Evolutionary conservation across 2,797 vertebrate species (phyloP), one percentile per base, ranked within the genome.

Genomic region (Myotis pilosus): DNA sequence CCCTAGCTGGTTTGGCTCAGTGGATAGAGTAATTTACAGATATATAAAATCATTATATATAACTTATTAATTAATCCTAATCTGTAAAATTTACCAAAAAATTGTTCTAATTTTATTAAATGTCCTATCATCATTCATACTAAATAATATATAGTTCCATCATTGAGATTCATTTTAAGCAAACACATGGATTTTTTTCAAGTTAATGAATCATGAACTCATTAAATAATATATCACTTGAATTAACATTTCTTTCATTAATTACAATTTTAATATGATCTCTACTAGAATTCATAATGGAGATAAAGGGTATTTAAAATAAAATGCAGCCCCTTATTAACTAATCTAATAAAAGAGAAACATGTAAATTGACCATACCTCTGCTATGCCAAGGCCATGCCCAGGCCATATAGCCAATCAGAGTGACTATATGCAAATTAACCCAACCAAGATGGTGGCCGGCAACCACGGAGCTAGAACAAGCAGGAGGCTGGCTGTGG

Each of bases 221-320:
- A 94, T 91, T 95, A 96, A 96, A 82, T 89, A 94, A 90, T 78
- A 82, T 78, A 92, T 87, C 87, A 81, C 13, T 92, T 64, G 47
- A 72, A 94, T 94, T 92, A 95, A 91, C 36, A 91, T 80, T 95
- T 95, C 22, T 92, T 92, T 78, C 68, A 64, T 89, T 96, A 94
- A 95, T 91, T 94, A 87, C 19, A 96, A 82, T 86, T 94, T 95
- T 94, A 91, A 93, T 95, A 78, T 66, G 53, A 30, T 55, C 75
- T 96, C 11, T 72, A 60, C 51, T 80, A 47, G 78, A 71, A 74
- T 53, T 38, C 8, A 69, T 75, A 95, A 57, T 23, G 25, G 17
- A 86, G 9, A 44, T 13, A 64, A 33, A 89, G 0, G 2, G 4
- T 60, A 79, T 94, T 89, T 68, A 76, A 94, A 91, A 69, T 36